Conservation (phyloP, 2,113 vertebrate genomes). For the Tragulus kanchil region DNA sequence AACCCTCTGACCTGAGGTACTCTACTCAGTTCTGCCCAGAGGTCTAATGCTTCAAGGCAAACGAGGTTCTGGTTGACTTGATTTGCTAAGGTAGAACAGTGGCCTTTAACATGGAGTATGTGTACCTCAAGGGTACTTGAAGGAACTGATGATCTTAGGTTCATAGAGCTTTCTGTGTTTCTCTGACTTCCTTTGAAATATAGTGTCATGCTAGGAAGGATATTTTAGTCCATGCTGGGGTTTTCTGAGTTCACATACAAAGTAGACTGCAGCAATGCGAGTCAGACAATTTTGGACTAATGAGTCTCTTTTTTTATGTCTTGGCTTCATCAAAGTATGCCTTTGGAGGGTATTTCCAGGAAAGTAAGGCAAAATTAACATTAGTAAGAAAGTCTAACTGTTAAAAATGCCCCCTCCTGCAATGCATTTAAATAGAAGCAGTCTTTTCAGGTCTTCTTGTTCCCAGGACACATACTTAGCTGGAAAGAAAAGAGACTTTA, state of each 20-base stretch:
- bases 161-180: background rate
- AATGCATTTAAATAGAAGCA: background rate
- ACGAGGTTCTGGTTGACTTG: background rate
- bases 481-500: conserved; percentile 4
- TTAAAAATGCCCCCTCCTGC: background rate
- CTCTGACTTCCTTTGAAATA: background rate
- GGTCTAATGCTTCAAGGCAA: background rate
- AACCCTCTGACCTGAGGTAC: no score
- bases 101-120: background rate
- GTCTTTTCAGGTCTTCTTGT: background rate
- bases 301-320: background rate
- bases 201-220: background rate
- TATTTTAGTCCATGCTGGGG: background rate
- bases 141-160: background rate
- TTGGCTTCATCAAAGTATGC: background rate
- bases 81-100: background rate
- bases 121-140: background rate
- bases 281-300: background rate
- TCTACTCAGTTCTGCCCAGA: background rate
- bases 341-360: background rate
- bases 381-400: background rate
- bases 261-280: background rate
- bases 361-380: background rate
- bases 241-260: conserved; percentile 12
- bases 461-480: background rate